These are phyloP conservation scores for Alauda arvensis DNA, from an alignment of 2,797 vertebrate genomes.

Conservation along the genomic window DNA sequence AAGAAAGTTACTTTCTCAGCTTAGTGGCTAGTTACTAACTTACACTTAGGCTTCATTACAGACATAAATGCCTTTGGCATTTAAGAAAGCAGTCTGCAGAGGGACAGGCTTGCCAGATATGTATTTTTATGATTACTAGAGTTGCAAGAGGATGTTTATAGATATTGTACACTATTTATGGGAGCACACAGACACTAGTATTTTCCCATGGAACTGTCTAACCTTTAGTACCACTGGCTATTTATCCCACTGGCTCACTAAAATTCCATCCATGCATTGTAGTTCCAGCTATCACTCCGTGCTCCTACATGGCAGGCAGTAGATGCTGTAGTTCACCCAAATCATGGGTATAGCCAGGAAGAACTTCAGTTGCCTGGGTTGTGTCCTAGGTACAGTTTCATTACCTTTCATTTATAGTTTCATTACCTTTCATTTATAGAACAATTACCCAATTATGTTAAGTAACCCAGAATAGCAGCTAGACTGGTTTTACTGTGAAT, in stretches of 20 bases:
- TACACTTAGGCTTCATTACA: not conserved
- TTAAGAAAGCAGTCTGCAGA: not conserved
- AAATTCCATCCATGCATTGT: not conserved
- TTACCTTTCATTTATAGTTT: not conserved
- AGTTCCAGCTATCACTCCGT: not conserved
- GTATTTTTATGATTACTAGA: not conserved
- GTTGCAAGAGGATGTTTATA: conserved; percentile 36
- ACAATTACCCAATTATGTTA: not conserved
- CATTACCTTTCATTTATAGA: not conserved
- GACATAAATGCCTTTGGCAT: not conserved
- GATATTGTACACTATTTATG: not conserved
- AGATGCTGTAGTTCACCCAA: not conserved
- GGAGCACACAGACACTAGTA: not conserved
- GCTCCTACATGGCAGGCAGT: not conserved
- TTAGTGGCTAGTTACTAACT: not conserved
- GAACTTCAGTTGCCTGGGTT: not conserved
- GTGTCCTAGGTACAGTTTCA: not conserved
- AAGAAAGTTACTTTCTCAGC: not conserved
- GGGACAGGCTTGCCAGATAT: fast-evolving
- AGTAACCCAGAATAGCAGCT: not conserved
- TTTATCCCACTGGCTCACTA: not conserved
- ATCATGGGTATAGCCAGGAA: not conserved
- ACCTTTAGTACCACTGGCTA: not conserved
- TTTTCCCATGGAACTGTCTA: not conserved
- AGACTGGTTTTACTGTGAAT: not conserved